Evolutionary conservation across 2,888 invertebrate genomes (phyloP), one percentile per base, ranked within the genome.

Genomic region (Eilema depressum): DNA sequence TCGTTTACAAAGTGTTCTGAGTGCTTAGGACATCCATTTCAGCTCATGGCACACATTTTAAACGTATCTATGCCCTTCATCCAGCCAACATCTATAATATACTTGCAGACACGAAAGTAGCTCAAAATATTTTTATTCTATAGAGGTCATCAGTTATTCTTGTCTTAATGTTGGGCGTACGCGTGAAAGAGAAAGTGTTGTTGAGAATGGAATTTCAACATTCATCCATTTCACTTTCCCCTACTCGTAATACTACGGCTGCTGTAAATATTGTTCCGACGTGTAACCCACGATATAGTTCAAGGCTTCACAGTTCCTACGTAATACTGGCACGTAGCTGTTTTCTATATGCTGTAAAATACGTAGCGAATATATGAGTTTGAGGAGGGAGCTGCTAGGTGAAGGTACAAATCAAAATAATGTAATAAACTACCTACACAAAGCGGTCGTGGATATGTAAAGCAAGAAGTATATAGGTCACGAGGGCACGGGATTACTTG

Each of bases 381-480:
- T 25, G 23, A 63, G 11, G 17, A 71, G n/a, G n/a, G 10, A 23
- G 30, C 12, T 7, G 57, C 56, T 26, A 59, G 20, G 23, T 69
- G 53, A 62, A 68, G 41, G 57, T 68, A 80, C 78, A 64, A 70
- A 83, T 75, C 76, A 71, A 77, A 77, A 23, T 26, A 59, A 60
- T 75, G 62, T 66, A 53, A 56, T 74, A 77, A 73, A 79, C 82
- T 82, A 82, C 69, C 74, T 74, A 77, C 65, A 63, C 69, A 81
- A 68, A 73, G 65, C 57, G 61, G 74, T 62, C 65, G 70, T 70
- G 69, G 70, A 88, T 89, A 89, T 86, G 85, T 90, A 89, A 89
- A 88, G 85, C 82, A 85, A 85, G 85, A 89, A 90, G 87, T 87
- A 92, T 88, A 90, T 93, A 89, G 93, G 93, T 92, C 93, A 86